phyloP scores from a whole-genome alignment of 2,888 invertebrate genomes.

The Chloromyia formosa region DNA sequence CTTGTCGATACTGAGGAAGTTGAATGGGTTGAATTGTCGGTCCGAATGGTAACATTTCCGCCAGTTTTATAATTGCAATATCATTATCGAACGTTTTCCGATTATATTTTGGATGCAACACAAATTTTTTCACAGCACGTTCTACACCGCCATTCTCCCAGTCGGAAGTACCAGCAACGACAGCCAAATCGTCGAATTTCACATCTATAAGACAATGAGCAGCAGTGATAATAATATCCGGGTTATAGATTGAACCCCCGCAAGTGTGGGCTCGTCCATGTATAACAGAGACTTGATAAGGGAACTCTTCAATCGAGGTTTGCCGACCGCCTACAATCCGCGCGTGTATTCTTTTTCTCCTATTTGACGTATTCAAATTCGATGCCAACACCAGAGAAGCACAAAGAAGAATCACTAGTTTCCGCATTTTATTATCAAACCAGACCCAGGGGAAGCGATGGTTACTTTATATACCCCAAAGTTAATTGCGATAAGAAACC shows the following conservation, averaged over 20 bases:
- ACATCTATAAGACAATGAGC: constrained; percentile 25
- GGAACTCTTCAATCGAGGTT: constrained; percentile 27
- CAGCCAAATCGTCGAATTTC: neutral
- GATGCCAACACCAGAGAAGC: no score
- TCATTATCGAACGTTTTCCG: constrained; percentile 25
- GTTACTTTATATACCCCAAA: neutral
- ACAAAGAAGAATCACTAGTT: neutral
- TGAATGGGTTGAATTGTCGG: constrained; percentile 26
- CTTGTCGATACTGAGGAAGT: constrained; percentile 18
- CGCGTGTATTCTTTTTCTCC: neutral
- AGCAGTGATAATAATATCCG: constrained; percentile 25
- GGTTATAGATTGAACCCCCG: constrained; percentile 25
- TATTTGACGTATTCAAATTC: no score
- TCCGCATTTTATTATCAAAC: neutral
- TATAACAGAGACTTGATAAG: constrained; percentile 36
- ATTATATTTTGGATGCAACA: constrained; percentile 8
- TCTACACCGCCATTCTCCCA: constrained; percentile 25
- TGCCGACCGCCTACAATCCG: constrained; percentile 34
- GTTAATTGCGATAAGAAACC: neutral
- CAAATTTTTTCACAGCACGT: neutral
- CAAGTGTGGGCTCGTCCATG: constrained; percentile 5
- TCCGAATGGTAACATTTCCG: neutral
- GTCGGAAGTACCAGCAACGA: constrained; percentile 26
- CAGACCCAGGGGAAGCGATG: neutral
- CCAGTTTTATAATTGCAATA: constrained; percentile 12